A percentile compares a stretch with the other conserved stretches of the same genome.
Evolutionary conservation across 92 coral and sea anemone species (phyloP).

Genomic region (Nematostella vectensis): DNA sequence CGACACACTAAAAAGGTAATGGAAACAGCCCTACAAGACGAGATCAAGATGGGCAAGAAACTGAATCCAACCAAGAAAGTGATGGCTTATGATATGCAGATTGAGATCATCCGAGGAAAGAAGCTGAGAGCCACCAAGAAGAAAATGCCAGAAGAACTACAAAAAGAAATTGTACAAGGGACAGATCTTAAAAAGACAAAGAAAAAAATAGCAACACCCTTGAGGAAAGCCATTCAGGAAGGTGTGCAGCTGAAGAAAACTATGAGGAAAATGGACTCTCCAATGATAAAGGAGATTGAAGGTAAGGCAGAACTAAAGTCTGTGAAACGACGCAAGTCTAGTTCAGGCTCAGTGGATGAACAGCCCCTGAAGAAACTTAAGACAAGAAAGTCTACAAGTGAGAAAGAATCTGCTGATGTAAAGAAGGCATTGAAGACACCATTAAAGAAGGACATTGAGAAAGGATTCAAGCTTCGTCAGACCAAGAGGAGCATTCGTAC

Average conservation of each 20-base stretch:
- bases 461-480: constrained; percentile 40
- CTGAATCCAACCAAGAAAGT: constrained; percentile 49
- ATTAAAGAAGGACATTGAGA: constrained; percentile 9
- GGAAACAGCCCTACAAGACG: constrained; percentile 40
- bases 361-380: constrained; percentile 43
- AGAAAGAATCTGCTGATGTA: constrained; percentile 5
- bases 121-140: constrained; percentile 47
- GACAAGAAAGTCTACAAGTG: constrained; percentile 13
- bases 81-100: constrained; percentile 51
- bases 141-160: constrained; percentile 50
- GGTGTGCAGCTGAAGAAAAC: constrained; percentile 29
- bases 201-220: constrained; percentile 46
- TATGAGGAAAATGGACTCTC: constrained; percentile 38
- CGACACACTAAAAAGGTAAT: constrained; percentile 43
- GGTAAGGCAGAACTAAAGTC: constrained; percentile 31
- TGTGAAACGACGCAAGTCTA: constrained; percentile 19
- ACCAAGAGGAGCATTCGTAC: constrained; percentile 52
- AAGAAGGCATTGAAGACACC: constrained; percentile 43
- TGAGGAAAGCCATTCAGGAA: constrained; percentile 27
- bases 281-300: constrained; percentile 50
- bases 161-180: constrained; percentile 39
- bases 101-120: constrained; percentile 52
- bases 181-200: constrained; percentile 42
- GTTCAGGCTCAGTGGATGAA: constrained; percentile 9
- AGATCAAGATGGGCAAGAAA: constrained; percentile 46